phyloP scores from a whole-genome alignment of 2,797 vertebrate genomes.

The Hephaestus fuliginosus region DNA sequence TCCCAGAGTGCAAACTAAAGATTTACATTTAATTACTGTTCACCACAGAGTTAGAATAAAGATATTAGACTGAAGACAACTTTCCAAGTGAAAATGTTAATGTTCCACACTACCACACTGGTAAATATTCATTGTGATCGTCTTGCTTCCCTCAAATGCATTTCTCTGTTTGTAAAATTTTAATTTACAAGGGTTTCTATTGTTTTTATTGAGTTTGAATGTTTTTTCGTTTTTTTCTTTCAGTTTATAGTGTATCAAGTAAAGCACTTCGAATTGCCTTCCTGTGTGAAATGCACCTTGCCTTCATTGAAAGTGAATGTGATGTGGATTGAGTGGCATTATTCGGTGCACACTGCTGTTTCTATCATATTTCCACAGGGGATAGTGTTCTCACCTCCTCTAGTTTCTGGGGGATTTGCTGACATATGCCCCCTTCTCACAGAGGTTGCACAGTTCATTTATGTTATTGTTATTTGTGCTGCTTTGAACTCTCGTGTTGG shows the following conservation, averaged over 20 bases:
- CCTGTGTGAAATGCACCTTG: not conserved
- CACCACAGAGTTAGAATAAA: conserved; percentile 11
- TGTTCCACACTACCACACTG: not conserved
- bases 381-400: conserved; percentile 53
- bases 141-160: not conserved
- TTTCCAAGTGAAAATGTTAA: not conserved
- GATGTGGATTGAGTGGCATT: conserved; percentile 72
- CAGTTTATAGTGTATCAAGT: not conserved
- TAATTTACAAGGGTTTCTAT: not conserved
- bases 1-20: conserved; percentile 9
- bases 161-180: not conserved
- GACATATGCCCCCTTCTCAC: conserved; percentile 64
- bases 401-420: conserved; percentile 60
- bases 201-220: not conserved
- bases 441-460: conserved; percentile 64
- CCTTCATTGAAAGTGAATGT: conserved; percentile 83
- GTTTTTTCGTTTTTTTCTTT: not conserved
- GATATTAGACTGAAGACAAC: not conserved
- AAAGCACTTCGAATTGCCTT: not conserved
- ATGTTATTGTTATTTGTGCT: conserved; percentile 64
- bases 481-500: conserved; percentile 55
- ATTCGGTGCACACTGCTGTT: conserved; percentile 69
- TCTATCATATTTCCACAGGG: conserved; percentile 74
- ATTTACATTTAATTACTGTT: not conserved
- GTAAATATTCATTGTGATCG: not conserved